Conservation (phyloP, 1,140 invertebrate species). For the Phymastichus coffea region DNA sequence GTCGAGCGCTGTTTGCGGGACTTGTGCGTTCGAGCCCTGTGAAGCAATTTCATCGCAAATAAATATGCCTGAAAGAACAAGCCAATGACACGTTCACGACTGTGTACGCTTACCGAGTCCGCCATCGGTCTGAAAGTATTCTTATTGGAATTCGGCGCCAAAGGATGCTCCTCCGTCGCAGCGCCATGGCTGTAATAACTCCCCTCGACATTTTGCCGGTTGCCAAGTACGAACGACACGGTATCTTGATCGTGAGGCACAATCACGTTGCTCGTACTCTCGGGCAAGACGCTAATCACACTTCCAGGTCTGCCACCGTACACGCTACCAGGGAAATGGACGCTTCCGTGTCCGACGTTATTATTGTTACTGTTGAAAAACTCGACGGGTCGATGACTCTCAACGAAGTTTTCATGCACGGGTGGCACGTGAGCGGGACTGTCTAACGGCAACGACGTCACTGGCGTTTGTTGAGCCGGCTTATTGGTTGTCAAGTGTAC, state of each 20-base stretch:
- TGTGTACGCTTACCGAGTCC: conserved; percentile 7
- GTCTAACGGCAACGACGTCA: conserved; percentile 43
- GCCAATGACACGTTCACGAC: too few species aligned
- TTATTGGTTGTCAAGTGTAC: not conserved
- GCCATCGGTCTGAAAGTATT: conserved; percentile 44
- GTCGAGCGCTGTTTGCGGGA: not conserved
- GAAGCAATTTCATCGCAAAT: not conserved
- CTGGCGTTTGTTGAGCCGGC: conserved; percentile 22
- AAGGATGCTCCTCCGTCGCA: conserved; percentile 53
- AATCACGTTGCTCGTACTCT: conserved; percentile 64
- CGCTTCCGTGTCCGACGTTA: not conserved
- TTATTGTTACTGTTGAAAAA: not conserved
- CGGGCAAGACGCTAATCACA: conserved; percentile 36
- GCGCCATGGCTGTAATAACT: conserved; percentile 52
- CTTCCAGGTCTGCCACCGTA: conserved; percentile 29
- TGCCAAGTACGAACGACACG: conserved; percentile 65
- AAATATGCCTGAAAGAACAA: too few species aligned
- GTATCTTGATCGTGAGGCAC: conserved; percentile 65
- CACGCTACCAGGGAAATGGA: conserved; percentile 32
- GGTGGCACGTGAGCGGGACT: conserved; percentile 9
- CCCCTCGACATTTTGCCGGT: conserved; percentile 61
- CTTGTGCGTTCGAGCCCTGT: conserved; percentile 11
- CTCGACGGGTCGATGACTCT: conserved; percentile 20
- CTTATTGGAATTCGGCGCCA: conserved; percentile 37
- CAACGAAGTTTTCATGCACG: conserved; percentile 35